phyloP scores from a whole-genome alignment of 2,797 vertebrate genomes.

The Acestrorhynchus altus region DNA sequence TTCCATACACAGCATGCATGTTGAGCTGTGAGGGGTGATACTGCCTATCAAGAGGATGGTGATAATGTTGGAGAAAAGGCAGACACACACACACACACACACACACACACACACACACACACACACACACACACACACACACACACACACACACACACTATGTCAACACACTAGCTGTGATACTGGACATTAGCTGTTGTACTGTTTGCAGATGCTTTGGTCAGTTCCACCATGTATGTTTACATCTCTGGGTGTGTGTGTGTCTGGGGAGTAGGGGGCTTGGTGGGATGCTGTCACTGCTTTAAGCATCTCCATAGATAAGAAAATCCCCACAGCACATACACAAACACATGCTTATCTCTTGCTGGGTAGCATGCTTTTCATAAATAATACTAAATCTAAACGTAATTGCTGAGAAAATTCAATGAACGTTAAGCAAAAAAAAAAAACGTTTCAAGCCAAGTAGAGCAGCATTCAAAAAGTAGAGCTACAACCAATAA shows the following conservation, averaged over 20 bases:
- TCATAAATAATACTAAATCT: neutral
- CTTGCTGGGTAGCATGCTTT: neutral
- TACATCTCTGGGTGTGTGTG: conserved; percentile 19
- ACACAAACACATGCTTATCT: neutral
- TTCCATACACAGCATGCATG: conserved; percentile 65
- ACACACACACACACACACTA: neutral
- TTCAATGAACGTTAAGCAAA: too few relatives aligned
- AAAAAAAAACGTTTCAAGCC: too few relatives aligned
- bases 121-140: conserved; percentile 27
- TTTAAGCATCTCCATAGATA: conserved; percentile 36
- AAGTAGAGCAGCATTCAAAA: too few relatives aligned
- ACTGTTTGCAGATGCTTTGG: conserved; percentile 23
- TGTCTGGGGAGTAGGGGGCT: neutral
- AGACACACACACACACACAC: conserved; percentile 43
- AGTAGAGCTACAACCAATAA: too few relatives aligned
- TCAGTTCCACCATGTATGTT: conserved; percentile 14
- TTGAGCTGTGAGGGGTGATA: conserved; percentile 70
- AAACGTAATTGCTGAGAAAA: neutral
- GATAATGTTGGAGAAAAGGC: conserved; percentile 60
- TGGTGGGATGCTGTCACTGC: conserved; percentile 1
- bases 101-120: neutral
- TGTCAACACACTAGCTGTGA: neutral
- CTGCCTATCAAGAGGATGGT: conserved; percentile 62
- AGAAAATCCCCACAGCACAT: conserved; percentile 29
- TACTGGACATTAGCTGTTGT: conserved; percentile 20